Evolutionary conservation across 2,888 invertebrate genomes (phyloP), one percentile per base, ranked within the genome.

Genomic region (Erebia aethiops): DNA sequence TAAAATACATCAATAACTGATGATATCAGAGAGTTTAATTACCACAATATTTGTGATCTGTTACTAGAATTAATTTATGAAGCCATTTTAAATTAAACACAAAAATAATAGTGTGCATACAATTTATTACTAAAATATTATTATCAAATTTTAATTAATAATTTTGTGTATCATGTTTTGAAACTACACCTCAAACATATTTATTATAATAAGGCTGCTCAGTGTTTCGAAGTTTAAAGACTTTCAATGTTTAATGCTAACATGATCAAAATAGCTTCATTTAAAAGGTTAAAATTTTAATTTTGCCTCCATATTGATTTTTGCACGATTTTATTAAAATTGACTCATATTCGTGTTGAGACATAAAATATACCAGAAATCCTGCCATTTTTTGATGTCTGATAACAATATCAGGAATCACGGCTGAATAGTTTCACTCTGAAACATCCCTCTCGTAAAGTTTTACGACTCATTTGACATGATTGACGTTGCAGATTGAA

Each of bases 381-480:
- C 3, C 52, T 41, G 5, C 26, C 14, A 35, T 41, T 49, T 67
- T 67, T 60, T 61, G 49, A 52, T 41, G 18, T 67, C 52, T 51
- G 67, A 52, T 67, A 67, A 67, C 67, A 67, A 67, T 67, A 67
- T 67, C 67, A 67, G 67, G 67, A 67, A 67, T 52, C 60, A 67
- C 60, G 60, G 70, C 58, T 66, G 71, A 57, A 70, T 72, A 68
- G 65, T 72, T 72, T 63, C 69, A 70, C n/a, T 54, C 70, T 64
- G 57, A 70, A 61, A 41, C 43, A 63, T 52, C 67, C 63, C 35
- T 54, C 60, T 66, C 74, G 68, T 70, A 72, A 70, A 70, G 35
- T 71, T 74, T 74, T 71, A 71, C 72, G 67, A 69, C 58, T 71
- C 74, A 72, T 74, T 74, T 73, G 71, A 67, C 69, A 64, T 74